Evolutionary conservation across 2,113 vertebrate species (phyloP), one percentile per base, ranked within the genome.

Genomic region (Clarias macrocephalus): DNA sequence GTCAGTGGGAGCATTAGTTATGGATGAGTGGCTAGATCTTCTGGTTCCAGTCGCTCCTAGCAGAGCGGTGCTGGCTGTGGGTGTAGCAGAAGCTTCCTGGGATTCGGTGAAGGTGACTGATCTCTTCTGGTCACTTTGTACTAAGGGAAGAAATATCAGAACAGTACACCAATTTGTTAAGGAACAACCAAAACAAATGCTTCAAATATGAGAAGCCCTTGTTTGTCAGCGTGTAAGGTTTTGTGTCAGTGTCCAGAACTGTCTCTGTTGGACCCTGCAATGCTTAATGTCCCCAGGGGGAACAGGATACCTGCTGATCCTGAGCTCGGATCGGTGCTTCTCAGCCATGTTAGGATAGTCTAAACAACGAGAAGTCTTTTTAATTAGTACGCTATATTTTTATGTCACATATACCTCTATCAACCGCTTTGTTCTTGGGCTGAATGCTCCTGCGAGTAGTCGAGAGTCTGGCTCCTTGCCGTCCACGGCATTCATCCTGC

Each of bases 381-480:
- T n/a, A 76, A 76, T 52, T 25, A 28, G 3, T 56, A 16, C 16
- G 9, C 52, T 79, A 28, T n/a, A 42, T 21, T 42, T 73, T 42
- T 18, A 28, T 18, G 42, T 56, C 65, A 85, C 56, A 80, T 63
- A 89, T 73, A 83, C 91, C 76, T 62, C 95, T 96, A 97, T 97
- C 97, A 3, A 96, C 89, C 2, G 96, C 96, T 91, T 97, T 99
- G 30, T 95, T 95, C 90, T 98, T 99, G 21, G 98, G 98, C 92
- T 99, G 98, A 93, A 99, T 97, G 94, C 97, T 99, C 86, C 98
- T 94, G 9, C 97, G 96, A 0, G 98, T 99, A 18, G 98, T 99
- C 0, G 98, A 99, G 8, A 99, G 96, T 7, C 97, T 96, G 18
- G 97, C 97, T 75, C 96, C 97, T 0, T 95, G 96, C 1, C 96